Percentiles rank a stretch among this genome's conserved stretches.
phyloP scores from a whole-genome alignment of 2,797 vertebrate genomes.

The Oreochromis grahami region DNA sequence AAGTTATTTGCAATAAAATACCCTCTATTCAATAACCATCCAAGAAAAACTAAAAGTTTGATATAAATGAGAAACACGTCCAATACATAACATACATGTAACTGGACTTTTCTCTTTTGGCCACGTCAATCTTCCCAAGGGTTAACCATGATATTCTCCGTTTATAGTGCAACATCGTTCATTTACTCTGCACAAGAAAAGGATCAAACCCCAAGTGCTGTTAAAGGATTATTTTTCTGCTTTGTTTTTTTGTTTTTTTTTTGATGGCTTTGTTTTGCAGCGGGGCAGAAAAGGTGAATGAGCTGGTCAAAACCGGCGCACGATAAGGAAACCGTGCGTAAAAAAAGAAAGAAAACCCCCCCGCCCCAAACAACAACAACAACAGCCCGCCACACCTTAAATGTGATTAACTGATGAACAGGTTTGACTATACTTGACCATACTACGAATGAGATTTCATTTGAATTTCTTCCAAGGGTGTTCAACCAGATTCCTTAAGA shows the following conservation, averaged over 20 bases:
- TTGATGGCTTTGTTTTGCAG: background rate
- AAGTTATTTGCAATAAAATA: slow-evolving; percentile 40
- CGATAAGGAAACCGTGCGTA: background rate
- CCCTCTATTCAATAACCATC: slow-evolving; percentile 5
- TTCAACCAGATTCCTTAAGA: background rate
- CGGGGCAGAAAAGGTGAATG: background rate
- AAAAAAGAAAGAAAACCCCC: background rate
- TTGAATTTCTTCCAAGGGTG: background rate
- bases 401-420: background rate
- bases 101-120: slow-evolving; percentile 21
- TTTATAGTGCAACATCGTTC: slow-evolving; percentile 69
- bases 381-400: background rate
- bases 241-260: background rate
- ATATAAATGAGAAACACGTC: slow-evolving; percentile 1
- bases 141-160: slow-evolving; percentile 66
- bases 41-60: slow-evolving; percentile 4
- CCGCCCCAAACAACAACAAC: background rate
- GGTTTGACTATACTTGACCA: background rate
- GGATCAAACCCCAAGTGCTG: background rate
- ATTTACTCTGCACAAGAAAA: slow-evolving; percentile 45
- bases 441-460: background rate
- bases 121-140: slow-evolving; percentile 27
- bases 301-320: background rate
- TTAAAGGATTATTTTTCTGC: background rate
- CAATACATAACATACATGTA: slow-evolving; percentile 32